Evolutionary conservation across 2,888 invertebrate genomes (phyloP).

Genomic region (Erpobdella octoculata): DNA sequence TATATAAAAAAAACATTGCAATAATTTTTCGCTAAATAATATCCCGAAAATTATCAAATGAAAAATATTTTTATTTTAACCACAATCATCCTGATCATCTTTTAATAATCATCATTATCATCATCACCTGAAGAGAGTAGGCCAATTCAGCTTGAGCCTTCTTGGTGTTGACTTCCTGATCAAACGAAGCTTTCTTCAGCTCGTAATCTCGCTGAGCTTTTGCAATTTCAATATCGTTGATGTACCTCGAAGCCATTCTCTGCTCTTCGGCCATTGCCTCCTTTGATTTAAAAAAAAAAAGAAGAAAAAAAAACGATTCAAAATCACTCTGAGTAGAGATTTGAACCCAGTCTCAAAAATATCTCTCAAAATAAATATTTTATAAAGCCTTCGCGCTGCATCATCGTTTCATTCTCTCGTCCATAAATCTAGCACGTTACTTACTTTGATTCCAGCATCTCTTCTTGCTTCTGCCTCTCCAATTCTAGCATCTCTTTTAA

Average conservation of each 20-base stretch:
- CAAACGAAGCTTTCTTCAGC: conserved; percentile 90
- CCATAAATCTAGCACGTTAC: not conserved
- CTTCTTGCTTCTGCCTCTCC: conserved; percentile 86
- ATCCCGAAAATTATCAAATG: no score
- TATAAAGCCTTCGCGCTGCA: no score
- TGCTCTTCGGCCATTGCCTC: conserved; percentile 94
- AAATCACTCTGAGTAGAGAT: not conserved
- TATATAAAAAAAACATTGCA: no score
- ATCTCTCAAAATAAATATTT: not conserved
- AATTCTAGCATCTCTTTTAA: conserved; percentile 75
- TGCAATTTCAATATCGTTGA: conserved; percentile 93
- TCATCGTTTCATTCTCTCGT: no score
- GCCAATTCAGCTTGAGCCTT: conserved; percentile 56
- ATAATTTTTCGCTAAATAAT: no score
- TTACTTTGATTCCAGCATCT: conserved; percentile 74
- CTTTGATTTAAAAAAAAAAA: conserved; percentile 38
- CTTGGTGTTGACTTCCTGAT: conserved; percentile 90
- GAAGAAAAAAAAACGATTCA: not conserved
- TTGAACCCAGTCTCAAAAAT: not conserved
- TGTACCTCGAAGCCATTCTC: conserved; percentile 82
- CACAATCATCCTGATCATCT: no score
- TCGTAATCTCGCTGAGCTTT: conserved; percentile 93
- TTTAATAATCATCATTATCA: no score
- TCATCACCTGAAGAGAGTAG: conserved; percentile 50
- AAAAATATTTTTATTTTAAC: no score